Conservation (phyloP, 2,797 vertebrate genomes). For the Gila robusta region DNA sequence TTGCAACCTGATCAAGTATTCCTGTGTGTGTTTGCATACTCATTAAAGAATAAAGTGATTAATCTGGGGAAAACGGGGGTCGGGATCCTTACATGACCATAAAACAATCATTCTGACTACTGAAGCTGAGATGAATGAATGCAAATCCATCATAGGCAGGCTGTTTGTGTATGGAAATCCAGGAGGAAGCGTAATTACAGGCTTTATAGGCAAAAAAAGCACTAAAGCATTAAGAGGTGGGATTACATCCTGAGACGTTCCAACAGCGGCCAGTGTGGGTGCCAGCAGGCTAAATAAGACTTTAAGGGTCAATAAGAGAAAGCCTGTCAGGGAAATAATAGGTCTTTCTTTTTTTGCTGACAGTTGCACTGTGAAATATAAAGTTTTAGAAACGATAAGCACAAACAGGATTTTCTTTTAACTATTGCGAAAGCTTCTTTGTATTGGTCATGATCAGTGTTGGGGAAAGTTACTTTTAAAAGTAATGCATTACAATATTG, state of each 20-base stretch:
- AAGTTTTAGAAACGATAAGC: slow-evolving; percentile 75
- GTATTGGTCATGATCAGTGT: neutral
- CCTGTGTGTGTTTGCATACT: slow-evolving; percentile 49
- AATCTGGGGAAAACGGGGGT: slow-evolving; percentile 41
- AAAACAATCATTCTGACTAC: slow-evolving; percentile 53
- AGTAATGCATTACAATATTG: neutral
- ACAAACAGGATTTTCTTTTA: neutral
- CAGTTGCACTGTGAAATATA: slow-evolving; percentile 65
- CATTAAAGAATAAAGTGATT: slow-evolving; percentile 48
- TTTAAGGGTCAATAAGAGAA: slow-evolving; percentile 38
- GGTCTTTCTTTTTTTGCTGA: slow-evolving; percentile 18
- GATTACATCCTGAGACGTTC: slow-evolving; percentile 37
- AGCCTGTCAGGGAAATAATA: slow-evolving; percentile 23
- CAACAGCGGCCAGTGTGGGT: neutral
- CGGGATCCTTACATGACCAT: slow-evolving; percentile 48
- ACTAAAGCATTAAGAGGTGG: slow-evolving; percentile 43
- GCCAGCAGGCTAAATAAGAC: slow-evolving; percentile 10
- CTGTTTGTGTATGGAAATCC: slow-evolving; percentile 39
- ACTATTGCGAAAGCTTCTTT: neutral
- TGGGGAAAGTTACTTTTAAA: neutral
- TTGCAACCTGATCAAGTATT: slow-evolving; percentile 50
- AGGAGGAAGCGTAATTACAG: slow-evolving; percentile 43
- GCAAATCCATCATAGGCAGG: slow-evolving; percentile 47
- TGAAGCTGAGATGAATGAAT: slow-evolving; percentile 46
- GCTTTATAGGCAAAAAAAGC: slow-evolving; percentile 41